Base-by-base conservation (phyloP, 2,888 invertebrate species). In the Listrodromus nycthemerus region DNA sequence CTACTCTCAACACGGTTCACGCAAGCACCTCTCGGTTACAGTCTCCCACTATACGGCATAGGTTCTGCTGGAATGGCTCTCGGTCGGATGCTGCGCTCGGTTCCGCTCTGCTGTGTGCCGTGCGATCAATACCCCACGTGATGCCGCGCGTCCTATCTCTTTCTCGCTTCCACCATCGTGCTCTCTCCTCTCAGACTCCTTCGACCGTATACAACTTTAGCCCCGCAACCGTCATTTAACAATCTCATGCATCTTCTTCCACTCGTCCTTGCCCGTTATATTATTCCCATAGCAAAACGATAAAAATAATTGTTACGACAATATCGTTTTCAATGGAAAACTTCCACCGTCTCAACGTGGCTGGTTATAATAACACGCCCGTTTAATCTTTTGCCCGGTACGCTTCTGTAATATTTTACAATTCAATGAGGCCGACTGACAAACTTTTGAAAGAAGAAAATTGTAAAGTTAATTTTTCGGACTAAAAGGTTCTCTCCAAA, bases 81-180 rank as follows among this genome's bases (percentile, higher is more conserved):
- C 89, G 90, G 89, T 89, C 88, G 91, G 92, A 92, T 91, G 91
- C 92, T 91, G 91, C 85, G 89, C 89, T 75, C 69, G 48, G 67
- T 71, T 82, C 69, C 21, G n/a, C 45, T 65, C 33, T 66, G 71
- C 73, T 77, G 61, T 67, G 73, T 75, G 67, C 75, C 37, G 52
- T 88, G 89, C 92, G 92, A 92, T 92, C 92, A 92, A 92, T 92
- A 92, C 89, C 89, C 92, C 91, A 92, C 92, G 92, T 92, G 92
- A 91, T 91, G 91, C 89, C 91, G 92, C 91, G 91, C 92, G 92
- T 92, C 92, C 91, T 88, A 87, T 90, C 89, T 78, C 77, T 84
- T 85, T 82, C 76, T 84, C 80, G 41, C 74, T 73, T 66, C 71
- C 71, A 70, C 73, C 73, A 75, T 82, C 70, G 41, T 61, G 73